Percentiles rank a stretch among this genome's conserved stretches.
phyloP scores from a whole-genome alignment of 2,888 invertebrate genomes.

The Anthophora plumipes region DNA sequence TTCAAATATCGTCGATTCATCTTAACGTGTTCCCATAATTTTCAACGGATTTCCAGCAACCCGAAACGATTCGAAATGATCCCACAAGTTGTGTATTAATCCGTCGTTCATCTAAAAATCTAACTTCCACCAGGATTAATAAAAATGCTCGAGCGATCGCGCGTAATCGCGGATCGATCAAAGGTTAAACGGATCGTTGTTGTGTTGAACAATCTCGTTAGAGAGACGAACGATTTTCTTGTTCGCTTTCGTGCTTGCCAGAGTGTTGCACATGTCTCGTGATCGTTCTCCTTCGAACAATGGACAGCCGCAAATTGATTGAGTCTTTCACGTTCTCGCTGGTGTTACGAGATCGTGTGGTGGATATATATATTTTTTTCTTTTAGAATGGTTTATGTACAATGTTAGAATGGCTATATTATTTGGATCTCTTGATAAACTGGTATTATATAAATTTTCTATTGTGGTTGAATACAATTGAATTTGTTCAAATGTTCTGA shows the following conservation, averaged over 20 bases:
- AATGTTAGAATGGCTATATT: background rate
- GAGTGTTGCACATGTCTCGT: background rate
- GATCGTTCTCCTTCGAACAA: conserved; percentile 28
- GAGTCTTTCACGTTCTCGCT: background rate
- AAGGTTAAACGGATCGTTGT: conserved; percentile 43
- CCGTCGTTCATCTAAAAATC: conserved; percentile 28
- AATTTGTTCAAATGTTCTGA: too few species aligned
- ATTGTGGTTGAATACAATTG: too few species aligned
- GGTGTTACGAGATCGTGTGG: background rate
- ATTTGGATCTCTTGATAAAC: background rate
- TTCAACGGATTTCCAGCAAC: conserved; percentile 15
- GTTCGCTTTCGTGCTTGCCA: background rate
- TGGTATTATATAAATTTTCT: too few species aligned
- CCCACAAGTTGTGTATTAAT: conserved; percentile 25
- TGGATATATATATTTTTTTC: too few species aligned
- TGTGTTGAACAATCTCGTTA: conserved; percentile 1
- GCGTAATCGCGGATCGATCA: conserved; percentile 45
- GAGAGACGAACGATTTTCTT: conserved; percentile 3
- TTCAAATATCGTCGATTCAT: conserved; percentile 19
- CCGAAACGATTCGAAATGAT: conserved; percentile 27
- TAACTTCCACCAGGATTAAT: conserved; percentile 39
- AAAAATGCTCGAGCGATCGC: conserved; percentile 25
- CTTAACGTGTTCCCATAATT: conserved; percentile 45
- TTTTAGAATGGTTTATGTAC: background rate
- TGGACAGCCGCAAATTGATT: background rate